phyloP scores from a whole-genome alignment of 2,797 vertebrate species.

The Urophycis tenuis region DNA sequence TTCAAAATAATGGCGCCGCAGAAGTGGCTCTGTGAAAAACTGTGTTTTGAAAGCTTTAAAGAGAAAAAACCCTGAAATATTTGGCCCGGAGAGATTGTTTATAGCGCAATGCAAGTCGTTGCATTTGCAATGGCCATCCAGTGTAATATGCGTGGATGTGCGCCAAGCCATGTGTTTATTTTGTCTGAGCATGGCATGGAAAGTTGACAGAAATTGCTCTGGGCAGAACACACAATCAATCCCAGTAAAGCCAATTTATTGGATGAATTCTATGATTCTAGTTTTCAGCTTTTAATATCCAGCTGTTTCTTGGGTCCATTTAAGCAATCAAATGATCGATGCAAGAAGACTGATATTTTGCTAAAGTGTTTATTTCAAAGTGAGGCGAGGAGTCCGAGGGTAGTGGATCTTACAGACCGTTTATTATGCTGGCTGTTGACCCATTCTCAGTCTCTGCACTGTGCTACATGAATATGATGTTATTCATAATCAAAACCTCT shows the following conservation, averaged over 20 bases:
- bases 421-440: background rate
- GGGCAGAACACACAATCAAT: constrained; percentile 52
- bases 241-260: constrained; percentile 47
- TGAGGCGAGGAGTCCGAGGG: constrained; percentile 50
- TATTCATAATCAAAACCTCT: too few species aligned
- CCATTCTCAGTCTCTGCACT: too few species aligned
- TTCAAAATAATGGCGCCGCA: constrained; percentile 15
- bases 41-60: constrained; percentile 21
- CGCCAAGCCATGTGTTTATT: constrained; percentile 25
- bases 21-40: constrained; percentile 20
- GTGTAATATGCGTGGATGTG: background rate
- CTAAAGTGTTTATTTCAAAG: constrained; percentile 70
- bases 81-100: background rate
- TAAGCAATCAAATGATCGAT: constrained; percentile 58
- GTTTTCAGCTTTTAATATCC: constrained; percentile 62
- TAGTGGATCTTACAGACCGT: background rate
- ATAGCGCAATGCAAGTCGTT: background rate
- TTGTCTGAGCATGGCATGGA: constrained; percentile 12
- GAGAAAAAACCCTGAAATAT: background rate
- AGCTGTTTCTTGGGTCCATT: constrained; percentile 56
- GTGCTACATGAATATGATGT: too few species aligned
- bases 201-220: constrained; percentile 42
- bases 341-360: constrained; percentile 58
- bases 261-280: constrained; percentile 51
- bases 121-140: background rate